phyloP scores from a whole-genome alignment of 2,113 vertebrate species.

The Gallinago undulata region DNA sequence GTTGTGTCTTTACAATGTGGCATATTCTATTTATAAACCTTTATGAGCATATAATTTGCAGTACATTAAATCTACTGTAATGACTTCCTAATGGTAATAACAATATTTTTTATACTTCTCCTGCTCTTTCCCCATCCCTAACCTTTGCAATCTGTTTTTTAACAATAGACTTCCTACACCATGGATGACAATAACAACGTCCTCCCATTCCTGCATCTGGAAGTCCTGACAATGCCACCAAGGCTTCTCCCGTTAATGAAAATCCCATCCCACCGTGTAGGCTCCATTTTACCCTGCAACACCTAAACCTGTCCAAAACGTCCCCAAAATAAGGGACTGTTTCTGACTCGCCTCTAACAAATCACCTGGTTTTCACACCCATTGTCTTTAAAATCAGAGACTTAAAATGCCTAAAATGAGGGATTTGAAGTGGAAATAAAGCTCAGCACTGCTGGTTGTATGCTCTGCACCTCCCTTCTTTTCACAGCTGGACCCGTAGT shows the following conservation, averaged over 20 bases:
- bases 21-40: not conserved
- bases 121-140: not conserved
- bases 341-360: not conserved
- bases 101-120: not conserved
- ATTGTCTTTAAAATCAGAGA: not conserved
- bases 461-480: not conserved
- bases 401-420: not conserved
- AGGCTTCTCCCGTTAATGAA: not conserved
- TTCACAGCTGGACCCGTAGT: not conserved
- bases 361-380: not conserved
- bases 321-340: not conserved
- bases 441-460: not conserved
- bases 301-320: not conserved
- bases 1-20: not conserved
- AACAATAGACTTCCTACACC: not conserved
- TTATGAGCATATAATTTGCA: not conserved
- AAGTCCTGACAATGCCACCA: not conserved
- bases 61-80: not conserved
- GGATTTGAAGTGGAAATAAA: not conserved
- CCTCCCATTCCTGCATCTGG: not conserved
- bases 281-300: not conserved
- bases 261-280: not conserved
- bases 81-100: not conserved
- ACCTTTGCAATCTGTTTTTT: not conserved
- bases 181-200: not conserved